These are phyloP conservation scores for Tolypeutes matacus DNA, from an alignment of 2,797 vertebrate genomes.

Conservation along the genomic window DNA sequence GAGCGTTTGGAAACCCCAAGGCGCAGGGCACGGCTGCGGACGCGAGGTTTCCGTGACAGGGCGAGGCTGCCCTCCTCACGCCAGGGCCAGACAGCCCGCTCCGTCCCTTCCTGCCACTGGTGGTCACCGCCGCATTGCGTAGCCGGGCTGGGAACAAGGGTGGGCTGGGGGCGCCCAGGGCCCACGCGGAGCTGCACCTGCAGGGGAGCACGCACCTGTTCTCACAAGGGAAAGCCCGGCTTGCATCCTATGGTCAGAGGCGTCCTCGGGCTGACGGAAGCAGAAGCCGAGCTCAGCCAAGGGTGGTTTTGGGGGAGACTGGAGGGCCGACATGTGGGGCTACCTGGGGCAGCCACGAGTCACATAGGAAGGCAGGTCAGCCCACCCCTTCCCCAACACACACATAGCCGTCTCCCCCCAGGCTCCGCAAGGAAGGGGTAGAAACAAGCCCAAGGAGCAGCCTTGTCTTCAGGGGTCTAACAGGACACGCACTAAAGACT, in stretches of 20 bases:
- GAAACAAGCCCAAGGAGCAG: no score
- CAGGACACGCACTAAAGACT: no score
- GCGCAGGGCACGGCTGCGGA: not conserved
- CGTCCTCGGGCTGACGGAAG: no score
- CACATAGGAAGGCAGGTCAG: accelerated
- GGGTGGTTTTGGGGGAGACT: no score
- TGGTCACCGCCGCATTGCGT: accelerated
- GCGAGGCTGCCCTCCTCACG: not conserved
- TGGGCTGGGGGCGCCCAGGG: not conserved
- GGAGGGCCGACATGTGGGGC: no score
- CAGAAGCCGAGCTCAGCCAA: not conserved
- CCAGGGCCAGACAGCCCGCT: accelerated
- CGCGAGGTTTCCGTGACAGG: accelerated
- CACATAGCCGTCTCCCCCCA: no score
- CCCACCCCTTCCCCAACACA: accelerated
- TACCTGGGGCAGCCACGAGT: accelerated
- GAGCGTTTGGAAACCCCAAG: not conserved
- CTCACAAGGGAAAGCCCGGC: not conserved
- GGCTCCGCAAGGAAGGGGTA: no score
- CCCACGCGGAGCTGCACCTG: not conserved
- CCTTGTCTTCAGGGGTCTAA: no score
- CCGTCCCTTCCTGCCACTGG: accelerated
- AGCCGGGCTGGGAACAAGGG: accelerated
- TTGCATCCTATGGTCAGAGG: accelerated
- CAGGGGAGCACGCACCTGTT: accelerated